Conservation (phyloP, 2,797 vertebrate genomes). For the Sebastes flavidus region DNA sequence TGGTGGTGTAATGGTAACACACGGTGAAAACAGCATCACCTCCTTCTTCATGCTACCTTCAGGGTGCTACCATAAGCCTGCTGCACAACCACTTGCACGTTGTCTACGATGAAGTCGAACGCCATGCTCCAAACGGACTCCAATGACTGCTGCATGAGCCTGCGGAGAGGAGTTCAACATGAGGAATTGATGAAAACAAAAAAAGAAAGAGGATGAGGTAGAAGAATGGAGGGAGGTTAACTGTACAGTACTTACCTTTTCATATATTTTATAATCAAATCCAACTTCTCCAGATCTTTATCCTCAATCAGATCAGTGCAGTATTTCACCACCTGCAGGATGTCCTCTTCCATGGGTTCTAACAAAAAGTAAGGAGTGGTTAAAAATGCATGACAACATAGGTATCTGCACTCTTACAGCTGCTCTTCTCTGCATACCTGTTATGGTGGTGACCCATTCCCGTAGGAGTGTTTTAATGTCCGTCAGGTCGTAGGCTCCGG, state of each 20-base stretch:
- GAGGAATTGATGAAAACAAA: neutral
- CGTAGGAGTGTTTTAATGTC: conserved; percentile 91
- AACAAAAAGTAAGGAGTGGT: neutral
- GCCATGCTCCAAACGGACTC: conserved; percentile 99
- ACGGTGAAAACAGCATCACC: neutral
- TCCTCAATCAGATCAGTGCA: conserved; percentile 98
- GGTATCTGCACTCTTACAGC: neutral
- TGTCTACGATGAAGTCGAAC: conserved; percentile 99
- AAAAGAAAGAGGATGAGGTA: neutral
- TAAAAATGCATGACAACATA: neutral
- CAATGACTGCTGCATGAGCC: conserved; percentile 96
- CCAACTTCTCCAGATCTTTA: conserved; percentile 96
- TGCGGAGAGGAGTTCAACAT: conserved; percentile 52
- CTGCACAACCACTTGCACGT: conserved; percentile 97
- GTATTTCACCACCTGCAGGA: conserved; percentile 97
- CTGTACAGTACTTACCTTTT: conserved; percentile 82
- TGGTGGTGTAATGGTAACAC: neutral
- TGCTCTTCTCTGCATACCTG: conserved; percentile 50
- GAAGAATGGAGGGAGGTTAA: neutral
- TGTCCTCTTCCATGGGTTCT: conserved; percentile 99
- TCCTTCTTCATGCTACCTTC: conserved; percentile 87
- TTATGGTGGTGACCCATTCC: conserved; percentile 97
- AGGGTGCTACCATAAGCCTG: conserved; percentile 96
- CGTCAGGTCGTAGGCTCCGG: conserved; percentile 90
- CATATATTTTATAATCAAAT: conserved; percentile 98